Evolutionary conservation across 2,113 vertebrate species (phyloP).

Genomic region (Cheirogaleus medius): DNA sequence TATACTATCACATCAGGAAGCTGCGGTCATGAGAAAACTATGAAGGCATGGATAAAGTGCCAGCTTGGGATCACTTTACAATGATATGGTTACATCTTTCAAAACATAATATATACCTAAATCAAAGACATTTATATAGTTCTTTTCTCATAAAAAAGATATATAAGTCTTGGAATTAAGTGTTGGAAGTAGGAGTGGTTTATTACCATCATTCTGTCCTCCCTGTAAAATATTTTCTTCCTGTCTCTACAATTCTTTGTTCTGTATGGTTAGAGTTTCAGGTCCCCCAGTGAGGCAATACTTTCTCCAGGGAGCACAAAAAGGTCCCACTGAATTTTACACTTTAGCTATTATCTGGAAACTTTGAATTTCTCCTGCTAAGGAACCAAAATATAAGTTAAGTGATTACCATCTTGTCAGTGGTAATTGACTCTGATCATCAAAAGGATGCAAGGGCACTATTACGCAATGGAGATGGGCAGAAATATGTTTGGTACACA

Average conservation of each 20-base stretch:
- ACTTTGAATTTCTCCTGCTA: not conserved
- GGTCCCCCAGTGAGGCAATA: not conserved
- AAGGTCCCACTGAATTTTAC: not conserved
- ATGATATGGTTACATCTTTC: not conserved
- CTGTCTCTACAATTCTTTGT: not conserved
- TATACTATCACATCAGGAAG: not conserved
- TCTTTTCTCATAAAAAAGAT: not conserved
- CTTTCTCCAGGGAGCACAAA: not conserved
- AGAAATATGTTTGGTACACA: not conserved
- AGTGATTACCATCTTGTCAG: not conserved
- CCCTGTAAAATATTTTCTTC: not conserved
- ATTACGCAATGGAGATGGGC: not conserved
- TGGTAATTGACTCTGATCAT: not conserved
- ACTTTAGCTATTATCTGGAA: not conserved
- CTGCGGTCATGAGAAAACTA: not conserved
- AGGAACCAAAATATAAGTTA: not conserved
- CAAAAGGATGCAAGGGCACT: not conserved
- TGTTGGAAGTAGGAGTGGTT: not conserved
- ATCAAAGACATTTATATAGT: not conserved
- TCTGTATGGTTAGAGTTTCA: not conserved
- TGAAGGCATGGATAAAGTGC: not conserved
- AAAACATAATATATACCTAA: not conserved
- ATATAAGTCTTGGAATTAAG: not conserved
- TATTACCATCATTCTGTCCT: not conserved
- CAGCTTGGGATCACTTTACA: not conserved